Conservation (phyloP, 2,888 invertebrate genomes). For the Diarsia mendica region DNA sequence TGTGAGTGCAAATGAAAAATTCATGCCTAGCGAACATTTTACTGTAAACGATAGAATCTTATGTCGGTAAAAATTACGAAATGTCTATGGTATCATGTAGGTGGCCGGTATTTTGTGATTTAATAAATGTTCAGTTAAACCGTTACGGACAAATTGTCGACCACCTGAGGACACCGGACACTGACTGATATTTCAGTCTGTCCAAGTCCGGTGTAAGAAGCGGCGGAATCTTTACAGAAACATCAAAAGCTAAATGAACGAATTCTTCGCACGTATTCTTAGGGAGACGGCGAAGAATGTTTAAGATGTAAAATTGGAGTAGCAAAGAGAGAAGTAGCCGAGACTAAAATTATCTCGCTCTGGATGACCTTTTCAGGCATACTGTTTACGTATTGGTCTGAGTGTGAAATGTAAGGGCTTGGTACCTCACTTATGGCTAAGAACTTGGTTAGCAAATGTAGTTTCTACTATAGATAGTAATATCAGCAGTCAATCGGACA, state of each 20-base stretch:
- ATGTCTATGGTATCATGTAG: constrained; percentile 25
- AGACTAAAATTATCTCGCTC: constrained; percentile 15
- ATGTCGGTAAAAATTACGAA: constrained; percentile 27
- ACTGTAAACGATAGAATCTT: constrained; percentile 24
- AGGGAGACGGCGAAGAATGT: constrained; percentile 48
- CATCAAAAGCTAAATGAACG: neutral
- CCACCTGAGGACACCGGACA: neutral
- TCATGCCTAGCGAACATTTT: neutral
- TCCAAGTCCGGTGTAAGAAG: neutral
- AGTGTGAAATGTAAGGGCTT: neutral
- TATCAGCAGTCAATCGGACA: neutral
- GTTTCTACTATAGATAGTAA: neutral
- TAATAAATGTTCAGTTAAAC: neutral
- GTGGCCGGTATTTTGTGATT: constrained; percentile 10
- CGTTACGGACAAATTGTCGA: neutral
- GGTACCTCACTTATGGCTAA: neutral
- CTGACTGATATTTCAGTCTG: neutral
- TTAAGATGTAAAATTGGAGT: constrained; percentile 31
- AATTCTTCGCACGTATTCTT: constrained; percentile 15
- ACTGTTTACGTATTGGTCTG: neutral
- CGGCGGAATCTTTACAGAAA: neutral
- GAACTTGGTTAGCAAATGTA: neutral
- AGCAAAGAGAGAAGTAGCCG: constrained; percentile 13
- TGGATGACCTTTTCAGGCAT: neutral
- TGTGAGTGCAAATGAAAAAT: too few species aligned